These are phyloP conservation scores for Danionella dracula DNA, from an alignment of 2,797 vertebrate genomes.

Conservation along the genomic window DNA sequence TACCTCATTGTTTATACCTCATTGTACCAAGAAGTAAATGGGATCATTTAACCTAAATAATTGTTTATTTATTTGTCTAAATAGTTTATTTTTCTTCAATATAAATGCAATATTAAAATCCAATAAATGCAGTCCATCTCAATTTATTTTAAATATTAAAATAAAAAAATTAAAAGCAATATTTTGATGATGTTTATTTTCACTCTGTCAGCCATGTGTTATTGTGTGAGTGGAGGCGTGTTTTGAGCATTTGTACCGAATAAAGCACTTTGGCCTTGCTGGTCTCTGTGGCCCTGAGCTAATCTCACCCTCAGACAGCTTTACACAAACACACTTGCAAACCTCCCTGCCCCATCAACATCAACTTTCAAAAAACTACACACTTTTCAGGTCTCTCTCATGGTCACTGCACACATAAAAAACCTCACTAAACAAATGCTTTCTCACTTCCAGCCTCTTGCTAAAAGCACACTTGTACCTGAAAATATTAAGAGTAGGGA, in stretches of 20 bases:
- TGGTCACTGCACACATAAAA: background rate
- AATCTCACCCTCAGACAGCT: background rate
- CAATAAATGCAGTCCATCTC: no score
- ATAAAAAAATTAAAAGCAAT: no score
- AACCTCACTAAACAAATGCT: background rate
- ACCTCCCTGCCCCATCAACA: background rate
- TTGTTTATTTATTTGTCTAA: no score
- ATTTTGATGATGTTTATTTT: no score
- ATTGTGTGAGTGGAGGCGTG: background rate
- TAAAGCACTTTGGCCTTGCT: background rate
- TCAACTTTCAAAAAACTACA: background rate
- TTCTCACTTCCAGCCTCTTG: slow-evolving; percentile 3
- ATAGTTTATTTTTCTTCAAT: no score
- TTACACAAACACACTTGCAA: background rate
- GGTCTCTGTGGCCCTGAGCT: slow-evolving; percentile 18
- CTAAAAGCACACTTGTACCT: slow-evolving; percentile 5
- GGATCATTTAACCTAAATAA: no score
- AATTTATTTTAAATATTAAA: no score
- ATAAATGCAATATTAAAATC: no score
- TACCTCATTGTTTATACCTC: no score
- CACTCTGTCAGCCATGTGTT: background rate
- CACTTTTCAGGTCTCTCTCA: background rate
- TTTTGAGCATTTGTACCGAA: background rate
- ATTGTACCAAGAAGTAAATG: no score
- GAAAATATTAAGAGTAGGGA: background rate